phyloP scores from a whole-genome alignment of 1,140 invertebrate species.

The Dreissena polymorpha region DNA sequence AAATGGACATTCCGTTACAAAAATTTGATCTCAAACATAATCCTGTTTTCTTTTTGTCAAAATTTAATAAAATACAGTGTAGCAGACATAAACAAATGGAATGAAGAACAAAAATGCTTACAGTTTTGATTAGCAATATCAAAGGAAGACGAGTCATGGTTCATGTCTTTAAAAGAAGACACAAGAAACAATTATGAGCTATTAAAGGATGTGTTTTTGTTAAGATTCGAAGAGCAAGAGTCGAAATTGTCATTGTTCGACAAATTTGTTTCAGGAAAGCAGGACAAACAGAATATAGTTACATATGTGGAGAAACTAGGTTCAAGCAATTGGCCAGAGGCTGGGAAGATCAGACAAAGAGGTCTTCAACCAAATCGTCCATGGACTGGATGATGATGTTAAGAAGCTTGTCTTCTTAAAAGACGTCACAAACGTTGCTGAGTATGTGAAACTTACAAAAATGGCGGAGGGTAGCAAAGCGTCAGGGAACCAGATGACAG shows the following conservation, averaged over 20 bases:
- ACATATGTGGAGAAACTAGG: no score
- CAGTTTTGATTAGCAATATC: constrained; percentile 18
- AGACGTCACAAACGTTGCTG: neutral
- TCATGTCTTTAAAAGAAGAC: neutral
- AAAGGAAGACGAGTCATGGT: constrained; percentile 4
- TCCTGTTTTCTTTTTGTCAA: constrained; percentile 12
- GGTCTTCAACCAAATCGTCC: no score
- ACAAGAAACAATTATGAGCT: neutral
- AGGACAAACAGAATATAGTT: no score
- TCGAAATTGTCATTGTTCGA: neutral
- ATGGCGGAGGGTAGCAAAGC: neutral
- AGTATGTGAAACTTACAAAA: neutral
- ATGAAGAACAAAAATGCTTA: constrained; percentile 13
- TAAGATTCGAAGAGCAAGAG: neutral
- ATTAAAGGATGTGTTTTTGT: neutral
- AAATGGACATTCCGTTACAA: no score
- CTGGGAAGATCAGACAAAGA: no score
- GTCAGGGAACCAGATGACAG: no score
- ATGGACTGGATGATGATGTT: no score
- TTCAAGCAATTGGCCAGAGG: no score
- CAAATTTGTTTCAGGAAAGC: constrained; percentile 6
- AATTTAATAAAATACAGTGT: constrained; percentile 16
- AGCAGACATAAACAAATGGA: constrained; percentile 22
- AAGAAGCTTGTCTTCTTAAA: no score
- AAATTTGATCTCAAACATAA: constrained; percentile 1